Conservation (phyloP, 2,113 vertebrate species). For the Ammospiza caudacuta region DNA sequence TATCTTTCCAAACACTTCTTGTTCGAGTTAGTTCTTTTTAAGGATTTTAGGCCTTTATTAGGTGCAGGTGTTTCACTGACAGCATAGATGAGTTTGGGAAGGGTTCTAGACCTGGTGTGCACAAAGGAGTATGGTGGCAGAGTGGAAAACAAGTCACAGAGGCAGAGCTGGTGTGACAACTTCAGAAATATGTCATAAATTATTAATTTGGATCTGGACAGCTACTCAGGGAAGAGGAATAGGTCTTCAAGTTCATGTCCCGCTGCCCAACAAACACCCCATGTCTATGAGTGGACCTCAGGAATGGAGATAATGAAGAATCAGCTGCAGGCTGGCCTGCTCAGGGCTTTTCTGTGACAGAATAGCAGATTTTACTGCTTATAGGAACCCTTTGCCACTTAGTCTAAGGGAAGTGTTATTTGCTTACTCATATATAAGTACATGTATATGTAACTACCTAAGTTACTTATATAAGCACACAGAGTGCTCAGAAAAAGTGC, state of each 20-base stretch:
- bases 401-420: background rate
- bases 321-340: background rate
- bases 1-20: background rate
- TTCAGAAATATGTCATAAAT: background rate
- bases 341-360: background rate
- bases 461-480: background rate
- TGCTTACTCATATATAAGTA: background rate
- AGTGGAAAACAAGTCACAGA: background rate
- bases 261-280: background rate
- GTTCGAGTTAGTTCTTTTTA: background rate
- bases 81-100: background rate
- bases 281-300: fast-evolving
- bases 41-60: background rate
- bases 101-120: background rate
- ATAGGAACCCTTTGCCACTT: background rate
- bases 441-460: background rate
- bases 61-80: background rate
- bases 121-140: background rate
- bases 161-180: background rate
- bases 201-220: background rate
- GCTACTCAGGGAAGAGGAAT: background rate
- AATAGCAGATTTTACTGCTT: background rate
- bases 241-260: background rate
- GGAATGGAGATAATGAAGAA: background rate
- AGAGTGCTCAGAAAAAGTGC: background rate